phyloP scores from a whole-genome alignment of 2,888 invertebrate species.

The Acrobasis repandana region DNA sequence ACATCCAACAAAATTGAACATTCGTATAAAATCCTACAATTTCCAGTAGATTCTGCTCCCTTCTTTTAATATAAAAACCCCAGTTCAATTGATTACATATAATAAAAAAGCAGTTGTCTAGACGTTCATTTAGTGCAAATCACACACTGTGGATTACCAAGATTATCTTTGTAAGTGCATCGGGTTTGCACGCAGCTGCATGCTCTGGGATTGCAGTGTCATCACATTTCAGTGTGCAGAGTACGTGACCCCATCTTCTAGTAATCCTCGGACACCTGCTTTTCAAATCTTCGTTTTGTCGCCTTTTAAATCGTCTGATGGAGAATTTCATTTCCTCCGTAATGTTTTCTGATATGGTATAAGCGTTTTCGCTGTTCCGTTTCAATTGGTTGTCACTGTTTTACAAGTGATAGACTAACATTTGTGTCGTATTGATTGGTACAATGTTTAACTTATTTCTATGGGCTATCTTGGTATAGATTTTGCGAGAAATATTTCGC shows the following conservation, averaged over 20 bases:
- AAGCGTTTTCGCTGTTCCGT: not conserved
- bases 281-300: slow-evolving; percentile 59
- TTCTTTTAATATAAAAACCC: not conserved
- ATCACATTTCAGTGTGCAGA: slow-evolving; percentile 66
- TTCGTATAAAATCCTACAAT: too few species aligned
- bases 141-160: slow-evolving; percentile 42
- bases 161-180: slow-evolving; percentile 46
- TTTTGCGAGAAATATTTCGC: too few species aligned
- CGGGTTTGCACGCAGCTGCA: slow-evolving; percentile 56
- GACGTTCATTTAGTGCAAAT: slow-evolving; percentile 11
- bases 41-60: not conserved
- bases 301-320: slow-evolving; percentile 31
- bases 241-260: slow-evolving; percentile 75
- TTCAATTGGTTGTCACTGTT: slow-evolving; percentile 6
- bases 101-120: not conserved
- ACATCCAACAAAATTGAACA: too few species aligned
- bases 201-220: slow-evolving; percentile 71
- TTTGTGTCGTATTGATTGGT: too few species aligned
- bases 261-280: slow-evolving; percentile 78
- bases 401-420: not conserved
- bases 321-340: slow-evolving; percentile 25
- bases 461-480: too few species aligned
- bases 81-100: slow-evolving; percentile 1
- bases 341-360: slow-evolving; percentile 1
- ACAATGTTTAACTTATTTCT: too few species aligned